Base-by-base conservation (phyloP, 2,113 vertebrate species). In the Sialia sialis region DNA sequence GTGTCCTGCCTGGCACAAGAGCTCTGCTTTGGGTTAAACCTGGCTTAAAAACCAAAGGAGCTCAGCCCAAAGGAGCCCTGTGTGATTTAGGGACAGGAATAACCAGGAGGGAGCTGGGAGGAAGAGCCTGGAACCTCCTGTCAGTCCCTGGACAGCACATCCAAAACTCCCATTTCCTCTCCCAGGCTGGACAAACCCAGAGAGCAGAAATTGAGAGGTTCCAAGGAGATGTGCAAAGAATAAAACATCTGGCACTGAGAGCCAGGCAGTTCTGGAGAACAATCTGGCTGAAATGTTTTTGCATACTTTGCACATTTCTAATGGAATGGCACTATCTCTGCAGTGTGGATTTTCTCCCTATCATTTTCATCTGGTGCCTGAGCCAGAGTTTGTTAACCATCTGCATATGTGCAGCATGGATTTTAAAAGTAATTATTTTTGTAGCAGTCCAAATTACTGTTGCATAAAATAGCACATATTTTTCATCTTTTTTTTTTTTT, bases 241-340 rank as follows among this genome's bases (percentile, higher is more conserved):
- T 85, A 64, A 92, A 96, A 84, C 83, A 96, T 94, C 73, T 94
- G 95, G 92, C 86, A 22, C 70, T 22, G 90, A 56, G 87, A 69
- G 25, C 36, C n/a, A 76, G 77, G 27, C 74, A 3, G 7, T 18
- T n/a, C 78, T 91, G 87, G 82, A 89, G 39, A 90, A 77, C 95
- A 89, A 90, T 87, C 49, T 67, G 84, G 64, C 91, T 75, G 88
- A 10, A 44, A 93, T 60, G 87, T 69, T 93, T 90, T 3, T 91
- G 89, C 89, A 94, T 93, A 52, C 70, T 96, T 92, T 85, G 94
- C 91, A 89, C 84, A 84, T 94, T 96, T 79, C n/a, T 43, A 90
- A 96, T 87, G 90, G 84, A 96, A 96, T 81, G 87, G 93, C 85
- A 85, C 93, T 95, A 94, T 96, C 94, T 95, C 92, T 66, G 84